A percentile compares a stretch with the other conserved stretches of the same genome.
These are phyloP conservation scores for Plecotus auritus DNA, from an alignment of 2,113 vertebrate species.

Conservation along the genomic window DNA sequence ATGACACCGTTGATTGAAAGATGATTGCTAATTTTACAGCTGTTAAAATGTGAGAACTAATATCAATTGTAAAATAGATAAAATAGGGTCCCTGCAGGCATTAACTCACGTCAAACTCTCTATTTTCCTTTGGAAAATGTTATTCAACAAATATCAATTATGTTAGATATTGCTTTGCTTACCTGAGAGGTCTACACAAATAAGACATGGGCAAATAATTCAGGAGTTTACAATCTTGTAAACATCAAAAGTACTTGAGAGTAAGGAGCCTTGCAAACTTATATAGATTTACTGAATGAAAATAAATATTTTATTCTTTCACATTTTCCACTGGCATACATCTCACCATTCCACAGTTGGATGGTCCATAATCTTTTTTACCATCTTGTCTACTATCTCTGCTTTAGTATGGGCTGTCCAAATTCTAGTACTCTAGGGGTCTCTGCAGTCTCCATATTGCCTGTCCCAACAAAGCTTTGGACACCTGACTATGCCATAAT, in stretches of 20 bases:
- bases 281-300: not conserved
- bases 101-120: not conserved
- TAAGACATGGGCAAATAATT: not conserved
- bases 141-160: not conserved
- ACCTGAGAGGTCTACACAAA: not conserved
- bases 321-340: not conserved
- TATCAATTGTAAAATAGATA: not conserved
- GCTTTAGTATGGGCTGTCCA: not conserved
- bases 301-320: not conserved
- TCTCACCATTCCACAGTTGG: not conserved
- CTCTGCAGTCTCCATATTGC: not conserved
- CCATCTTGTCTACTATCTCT: not conserved
- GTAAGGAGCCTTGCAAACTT: not conserved
- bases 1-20: not conserved
- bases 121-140: not conserved
- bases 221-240: not conserved
- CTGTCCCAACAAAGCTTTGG: not conserved
- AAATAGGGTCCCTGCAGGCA: not conserved
- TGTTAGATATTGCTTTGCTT: not conserved
- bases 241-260: not conserved
- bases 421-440: not conserved
- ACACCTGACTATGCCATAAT: not conserved
- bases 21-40: not conserved
- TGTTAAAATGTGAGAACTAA: not conserved
- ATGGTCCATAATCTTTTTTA: not conserved